phyloP scores from a whole-genome alignment of 92 coral and sea anemone genomes.

The Siderastrea siderea region DNA sequence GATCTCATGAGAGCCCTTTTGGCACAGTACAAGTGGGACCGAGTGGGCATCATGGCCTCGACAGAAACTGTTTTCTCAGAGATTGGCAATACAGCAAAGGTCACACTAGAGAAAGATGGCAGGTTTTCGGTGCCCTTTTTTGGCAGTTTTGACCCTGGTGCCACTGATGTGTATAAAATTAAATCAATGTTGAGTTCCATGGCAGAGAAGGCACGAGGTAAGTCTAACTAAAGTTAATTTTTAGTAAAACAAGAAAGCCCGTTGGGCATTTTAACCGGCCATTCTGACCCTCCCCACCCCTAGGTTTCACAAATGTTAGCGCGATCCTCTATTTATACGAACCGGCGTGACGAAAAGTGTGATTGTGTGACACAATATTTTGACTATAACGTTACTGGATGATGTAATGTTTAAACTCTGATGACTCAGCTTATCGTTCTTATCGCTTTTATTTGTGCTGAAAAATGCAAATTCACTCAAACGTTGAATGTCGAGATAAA shows the following conservation, averaged over 20 bases:
- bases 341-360: no score
- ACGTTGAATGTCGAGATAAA: no score
- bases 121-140: conserved; percentile 59
- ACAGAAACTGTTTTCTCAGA: conserved; percentile 59
- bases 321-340: no score
- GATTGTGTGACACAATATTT: no score
- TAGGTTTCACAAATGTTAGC: no score
- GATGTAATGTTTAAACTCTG: no score
- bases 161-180: conserved; percentile 39
- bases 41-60: conserved; percentile 69
- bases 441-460: no score
- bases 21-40: conserved; percentile 62
- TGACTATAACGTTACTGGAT: no score
- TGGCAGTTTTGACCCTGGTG: conserved; percentile 71
- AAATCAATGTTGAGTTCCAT: conserved; percentile 73
- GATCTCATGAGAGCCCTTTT: conserved; percentile 49
- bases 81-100: conserved; percentile 57
- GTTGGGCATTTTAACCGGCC: no score
- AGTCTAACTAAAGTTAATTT: neutral
- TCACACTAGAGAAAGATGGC: conserved; percentile 51
- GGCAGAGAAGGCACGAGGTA: conserved; percentile 69
- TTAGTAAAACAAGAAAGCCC: neutral
- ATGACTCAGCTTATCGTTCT: no score
- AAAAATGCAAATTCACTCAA: no score
- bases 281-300: no score